phyloP scores from a whole-genome alignment of 2,888 invertebrate species.

The Petrophora chlorosata region DNA sequence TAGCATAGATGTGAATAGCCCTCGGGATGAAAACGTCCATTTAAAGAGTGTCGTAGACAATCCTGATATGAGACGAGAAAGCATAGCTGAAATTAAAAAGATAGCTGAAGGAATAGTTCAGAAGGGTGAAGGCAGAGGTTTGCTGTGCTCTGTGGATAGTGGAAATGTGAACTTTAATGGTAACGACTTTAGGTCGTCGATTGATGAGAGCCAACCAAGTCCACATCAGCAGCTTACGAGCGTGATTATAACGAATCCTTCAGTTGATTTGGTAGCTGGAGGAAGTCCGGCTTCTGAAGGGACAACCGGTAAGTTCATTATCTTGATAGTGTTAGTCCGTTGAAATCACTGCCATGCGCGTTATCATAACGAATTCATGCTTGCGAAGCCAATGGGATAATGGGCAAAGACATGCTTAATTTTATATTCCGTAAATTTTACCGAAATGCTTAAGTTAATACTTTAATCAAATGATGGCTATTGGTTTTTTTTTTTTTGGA shows the following conservation, averaged over 20 bases:
- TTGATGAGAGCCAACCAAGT: constrained; percentile 60
- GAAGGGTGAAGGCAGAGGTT: constrained; percentile 75
- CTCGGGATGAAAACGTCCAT: constrained; percentile 73
- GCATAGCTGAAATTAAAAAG: constrained; percentile 78
- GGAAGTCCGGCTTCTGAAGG: constrained; percentile 75
- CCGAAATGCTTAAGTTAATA: no score
- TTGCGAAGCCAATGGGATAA: no score
- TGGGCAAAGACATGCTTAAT: no score
- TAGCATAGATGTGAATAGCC: constrained; percentile 80
- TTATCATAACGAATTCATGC: no score
- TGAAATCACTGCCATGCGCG: no score
- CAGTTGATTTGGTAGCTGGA: constrained; percentile 84
- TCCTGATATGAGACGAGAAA: constrained; percentile 75
- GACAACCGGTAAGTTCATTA: constrained; percentile 60
- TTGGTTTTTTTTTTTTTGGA: no score
- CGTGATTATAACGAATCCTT: constrained; percentile 89
- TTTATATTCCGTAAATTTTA: no score
- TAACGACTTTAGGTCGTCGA: constrained; percentile 60
- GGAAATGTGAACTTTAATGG: constrained; percentile 69
- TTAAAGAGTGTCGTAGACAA: constrained; percentile 75
- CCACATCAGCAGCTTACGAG: constrained; percentile 81
- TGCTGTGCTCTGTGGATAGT: constrained; percentile 76
- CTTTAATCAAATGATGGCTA: no score
- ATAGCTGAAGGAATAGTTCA: constrained; percentile 78
- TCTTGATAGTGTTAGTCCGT: no score